Base-by-base conservation (phyloP, 2,888 invertebrate species). In the Orthonychiurus folsomi region DNA sequence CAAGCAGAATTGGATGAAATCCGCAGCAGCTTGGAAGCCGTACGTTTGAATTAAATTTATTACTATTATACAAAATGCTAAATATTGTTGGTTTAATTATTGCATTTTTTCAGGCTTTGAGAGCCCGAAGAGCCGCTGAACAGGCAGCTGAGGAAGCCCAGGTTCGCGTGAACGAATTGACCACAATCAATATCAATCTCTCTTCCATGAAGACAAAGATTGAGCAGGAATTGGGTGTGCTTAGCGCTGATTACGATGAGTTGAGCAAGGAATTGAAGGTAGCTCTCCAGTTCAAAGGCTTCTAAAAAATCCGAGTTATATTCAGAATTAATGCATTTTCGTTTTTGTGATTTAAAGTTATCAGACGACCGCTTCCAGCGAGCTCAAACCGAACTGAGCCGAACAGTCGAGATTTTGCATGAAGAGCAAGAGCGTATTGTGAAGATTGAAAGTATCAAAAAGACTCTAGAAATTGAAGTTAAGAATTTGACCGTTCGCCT, bases 171-270 rank as follows among this genome's bases (percentile, higher is more conserved):
- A 93, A 89, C 77, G 96, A 97, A 81, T 81, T 96, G 79, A 89
- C 88, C 75, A 88, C 91, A 75, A 90, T 92, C 84, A 94, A 97
- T 80, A 92, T 94, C 71, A 93, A 93, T 82, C 82, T 99, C 77
- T 87, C 92, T 64, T 90, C 94, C 75, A 86, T 88, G 80, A 96
- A 90, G 84, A 87, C 89, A 77, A 94, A 94, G 82, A 84, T 96
- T 77, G 96, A 96, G 81, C 93, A 92, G 77, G 96, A 97, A 80
- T 82, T 95, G 75, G 81, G 85, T 61, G 87, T 89, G 74, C 85
- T 97, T 74, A 90, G 94, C 73, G 86, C 91, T 74, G 97, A 99
- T 80, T 93, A 97, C 79, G 97, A 99, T 78, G 99, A 99, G 81
- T 90, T 96, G 77, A 90, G 91, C 79, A 93, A 93, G 81, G 94